phyloP scores from a whole-genome alignment of 2,797 vertebrate species.

The Megalops cyprinoides region DNA sequence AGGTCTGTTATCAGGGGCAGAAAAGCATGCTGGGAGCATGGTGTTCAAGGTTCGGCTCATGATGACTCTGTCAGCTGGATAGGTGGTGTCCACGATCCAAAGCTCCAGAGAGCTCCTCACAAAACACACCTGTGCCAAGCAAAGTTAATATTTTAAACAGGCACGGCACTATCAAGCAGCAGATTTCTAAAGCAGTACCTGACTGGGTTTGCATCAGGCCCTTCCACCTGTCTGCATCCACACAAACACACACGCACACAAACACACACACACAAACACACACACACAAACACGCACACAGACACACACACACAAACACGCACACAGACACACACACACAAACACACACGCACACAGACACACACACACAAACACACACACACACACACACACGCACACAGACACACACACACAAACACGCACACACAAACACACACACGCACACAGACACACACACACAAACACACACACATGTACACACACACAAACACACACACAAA shows the following conservation, averaged over 20 bases:
- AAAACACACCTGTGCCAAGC: not conserved
- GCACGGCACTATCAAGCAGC: not conserved
- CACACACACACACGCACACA: not conserved
- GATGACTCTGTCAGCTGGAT: not conserved
- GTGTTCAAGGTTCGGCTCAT: not conserved
- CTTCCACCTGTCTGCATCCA: not conserved
- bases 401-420: constrained; percentile 13
- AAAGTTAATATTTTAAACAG: constrained; percentile 4
- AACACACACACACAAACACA: constrained; percentile 2
- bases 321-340: constrained; percentile 55
- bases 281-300: constrained; percentile 47
- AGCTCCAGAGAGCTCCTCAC: not conserved
- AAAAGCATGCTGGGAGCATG: no score
- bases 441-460: not conserved
- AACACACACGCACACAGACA: constrained; percentile 27
- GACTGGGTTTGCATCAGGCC: not conserved
- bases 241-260: constrained; percentile 26
- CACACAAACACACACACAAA: constrained; percentile 29
- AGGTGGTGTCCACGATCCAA: not conserved
- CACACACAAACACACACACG: constrained; percentile 29
- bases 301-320: constrained; percentile 56
- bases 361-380: constrained; percentile 26
- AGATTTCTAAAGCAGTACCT: not conserved
- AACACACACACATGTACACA: not conserved
- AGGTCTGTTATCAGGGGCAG: no score